Evolutionary conservation across 2,888 invertebrate species (phyloP).

Genomic region (Fragum fragum): DNA sequence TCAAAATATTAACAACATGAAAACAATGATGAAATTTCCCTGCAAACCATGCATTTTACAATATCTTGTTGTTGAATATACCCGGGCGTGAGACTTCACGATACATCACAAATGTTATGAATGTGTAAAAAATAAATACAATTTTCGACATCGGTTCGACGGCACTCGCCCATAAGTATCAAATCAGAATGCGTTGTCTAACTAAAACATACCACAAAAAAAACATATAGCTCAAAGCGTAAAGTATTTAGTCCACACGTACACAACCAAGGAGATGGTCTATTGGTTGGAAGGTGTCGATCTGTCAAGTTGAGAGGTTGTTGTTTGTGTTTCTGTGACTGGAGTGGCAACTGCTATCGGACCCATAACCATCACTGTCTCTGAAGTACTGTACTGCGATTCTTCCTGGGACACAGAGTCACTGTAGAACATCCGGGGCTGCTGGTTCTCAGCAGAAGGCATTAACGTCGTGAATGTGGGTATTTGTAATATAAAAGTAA

Average conservation of each 20-base stretch:
- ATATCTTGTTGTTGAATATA: no score
- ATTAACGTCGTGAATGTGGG: conserved; percentile 25
- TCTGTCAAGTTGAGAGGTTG: conserved; percentile 37
- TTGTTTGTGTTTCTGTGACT: conserved; percentile 36
- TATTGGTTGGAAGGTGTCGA: conserved; percentile 19
- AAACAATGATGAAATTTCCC: no score
- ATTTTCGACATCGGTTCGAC: no score
- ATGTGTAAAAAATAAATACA: no score
- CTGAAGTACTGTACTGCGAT: conserved; percentile 29
- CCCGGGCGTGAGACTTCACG: no score
- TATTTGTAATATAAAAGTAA: background rate
- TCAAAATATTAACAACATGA: no score
- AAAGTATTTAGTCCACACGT: background rate
- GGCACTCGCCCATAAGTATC: no score
- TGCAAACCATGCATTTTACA: no score
- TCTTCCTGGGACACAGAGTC: conserved; percentile 37
- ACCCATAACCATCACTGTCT: conserved; percentile 40
- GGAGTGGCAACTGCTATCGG: conserved; percentile 47
- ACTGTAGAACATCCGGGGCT: conserved; percentile 37
- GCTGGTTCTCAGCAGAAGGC: conserved; percentile 30
- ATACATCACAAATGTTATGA: no score
- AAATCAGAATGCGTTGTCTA: no score
- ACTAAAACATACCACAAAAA: no score
- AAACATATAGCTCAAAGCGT: background rate
- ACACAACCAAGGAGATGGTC: conserved; percentile 34